Evolutionary conservation across 1,140 invertebrate genomes (phyloP).

Genomic region (Oreohelix idahoensis): DNA sequence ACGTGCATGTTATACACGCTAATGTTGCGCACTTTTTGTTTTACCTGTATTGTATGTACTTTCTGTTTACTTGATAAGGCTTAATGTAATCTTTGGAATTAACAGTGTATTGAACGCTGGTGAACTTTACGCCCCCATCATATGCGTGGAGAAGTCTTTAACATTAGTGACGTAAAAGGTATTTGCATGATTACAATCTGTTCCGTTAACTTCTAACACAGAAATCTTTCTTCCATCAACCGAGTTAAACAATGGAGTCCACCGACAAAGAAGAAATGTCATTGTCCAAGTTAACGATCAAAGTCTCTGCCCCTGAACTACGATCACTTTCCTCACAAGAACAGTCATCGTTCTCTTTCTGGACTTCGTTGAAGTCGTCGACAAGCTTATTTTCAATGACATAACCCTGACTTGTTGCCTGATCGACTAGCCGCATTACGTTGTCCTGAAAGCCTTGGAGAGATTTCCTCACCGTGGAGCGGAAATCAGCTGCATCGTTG

Average conservation of each 20-base stretch:
- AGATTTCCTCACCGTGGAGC: neutral
- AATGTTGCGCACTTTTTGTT: too few relatives aligned
- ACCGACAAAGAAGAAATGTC: neutral
- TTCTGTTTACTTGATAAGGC: too few relatives aligned
- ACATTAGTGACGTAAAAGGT: too few relatives aligned
- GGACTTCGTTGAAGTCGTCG: neutral
- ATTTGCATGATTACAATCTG: too few relatives aligned
- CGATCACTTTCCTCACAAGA: neutral
- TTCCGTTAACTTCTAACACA: too few relatives aligned
- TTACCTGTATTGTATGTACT: too few relatives aligned
- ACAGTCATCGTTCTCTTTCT: neutral
- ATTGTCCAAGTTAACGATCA: neutral
- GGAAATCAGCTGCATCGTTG: neutral
- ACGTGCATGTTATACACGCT: too few relatives aligned
- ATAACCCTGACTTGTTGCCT: neutral
- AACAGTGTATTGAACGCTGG: too few relatives aligned
- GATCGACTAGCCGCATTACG: neutral
- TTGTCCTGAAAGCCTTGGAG: neutral
- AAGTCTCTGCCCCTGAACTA: neutral
- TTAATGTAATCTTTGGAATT: too few relatives aligned
- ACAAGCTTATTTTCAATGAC: neutral
- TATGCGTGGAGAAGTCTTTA: too few relatives aligned
- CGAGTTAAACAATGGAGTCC: neutral
- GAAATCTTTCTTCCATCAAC: too few relatives aligned
- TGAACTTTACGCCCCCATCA: too few relatives aligned